phyloP scores from a whole-genome alignment of 2,888 invertebrate genomes.

The Machimus atricapillus region DNA sequence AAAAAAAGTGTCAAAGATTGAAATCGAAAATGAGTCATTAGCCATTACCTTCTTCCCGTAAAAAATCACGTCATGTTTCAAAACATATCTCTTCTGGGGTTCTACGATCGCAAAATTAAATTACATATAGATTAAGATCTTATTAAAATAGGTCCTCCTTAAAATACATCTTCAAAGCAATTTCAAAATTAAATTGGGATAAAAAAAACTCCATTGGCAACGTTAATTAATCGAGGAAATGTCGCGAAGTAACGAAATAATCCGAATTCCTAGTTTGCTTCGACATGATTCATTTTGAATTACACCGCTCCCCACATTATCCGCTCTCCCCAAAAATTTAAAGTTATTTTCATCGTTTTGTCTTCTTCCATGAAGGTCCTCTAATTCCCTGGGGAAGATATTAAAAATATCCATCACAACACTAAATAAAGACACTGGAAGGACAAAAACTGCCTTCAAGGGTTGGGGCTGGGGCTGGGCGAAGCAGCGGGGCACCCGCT shows the following conservation, averaged over 20 bases:
- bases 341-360: not conserved
- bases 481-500: not conserved
- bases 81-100: too few relatives aligned
- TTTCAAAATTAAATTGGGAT: not conserved
- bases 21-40: too few relatives aligned
- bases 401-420: not conserved
- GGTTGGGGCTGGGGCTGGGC: not conserved
- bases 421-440: not conserved
- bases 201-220: not conserved
- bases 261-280: not conserved
- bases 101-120: too few relatives aligned
- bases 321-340: not conserved
- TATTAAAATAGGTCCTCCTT: not conserved
- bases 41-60: too few relatives aligned
- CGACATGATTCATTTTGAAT: not conserved
- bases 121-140: too few relatives aligned
- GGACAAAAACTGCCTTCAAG: not conserved
- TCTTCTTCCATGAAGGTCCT: not conserved
- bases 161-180: not conserved
- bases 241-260: not conserved
- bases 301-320: not conserved
- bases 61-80: too few relatives aligned
- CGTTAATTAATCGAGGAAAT: not conserved
- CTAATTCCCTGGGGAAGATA: not conserved
- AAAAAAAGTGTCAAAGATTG: too few relatives aligned